Base-by-base conservation (phyloP, 2,113 vertebrate genomes). In the Turdus rufiventris region DNA sequence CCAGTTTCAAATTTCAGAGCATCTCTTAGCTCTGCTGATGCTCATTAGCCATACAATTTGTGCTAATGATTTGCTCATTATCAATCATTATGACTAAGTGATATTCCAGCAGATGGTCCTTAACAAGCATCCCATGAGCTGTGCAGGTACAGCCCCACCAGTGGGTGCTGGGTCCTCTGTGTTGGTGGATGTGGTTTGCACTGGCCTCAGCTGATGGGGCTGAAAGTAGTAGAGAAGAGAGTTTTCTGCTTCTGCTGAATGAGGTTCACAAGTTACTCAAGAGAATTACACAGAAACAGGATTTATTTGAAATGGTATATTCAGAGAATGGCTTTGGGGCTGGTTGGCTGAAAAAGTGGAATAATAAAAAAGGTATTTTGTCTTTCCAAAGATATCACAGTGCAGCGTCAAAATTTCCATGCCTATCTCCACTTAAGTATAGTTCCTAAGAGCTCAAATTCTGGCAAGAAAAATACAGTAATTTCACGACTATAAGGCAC, bases 121-220 rank as follows among this genome's bases (percentile, higher is more conserved):
- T 73, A 72, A 68, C 0, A 2, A 73, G 19, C 26, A 51, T 40
- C 80, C 58, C 20, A 1, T 5, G 26, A 79, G 62, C 62, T 29
- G 58, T 33, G 58, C 0, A 0, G 7, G 5, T 33, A 29, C 23
- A 38, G 60, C 12, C 36, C 63, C 38, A 14, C 1, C 50, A 53
- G 45, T 0, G 2, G 29, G 8, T 40, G 33, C 26, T 29, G 13
- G 9, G 3, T 18, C 31, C 9, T 51, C 50, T 17, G 5, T 1
- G 17, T 58, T 48, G 63, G n/a, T 38, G 88, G 33, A 5, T 15
- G 28, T 54, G 42, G 9, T 43, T 31, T 6, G 28, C 50, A 28
- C 26, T 51, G 26, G 26, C 26, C 26, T 51, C 26, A 51, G 50
- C 17, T 5, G 7, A 54, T 78, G 18, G 18, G 12, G 17, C 21